Evolutionary conservation across 30 jellyfish, hydroid and myxozoan genomes (phyloP), one percentile per base, ranked within the genome.

Genomic region (Pelagia noctiluca): DNA sequence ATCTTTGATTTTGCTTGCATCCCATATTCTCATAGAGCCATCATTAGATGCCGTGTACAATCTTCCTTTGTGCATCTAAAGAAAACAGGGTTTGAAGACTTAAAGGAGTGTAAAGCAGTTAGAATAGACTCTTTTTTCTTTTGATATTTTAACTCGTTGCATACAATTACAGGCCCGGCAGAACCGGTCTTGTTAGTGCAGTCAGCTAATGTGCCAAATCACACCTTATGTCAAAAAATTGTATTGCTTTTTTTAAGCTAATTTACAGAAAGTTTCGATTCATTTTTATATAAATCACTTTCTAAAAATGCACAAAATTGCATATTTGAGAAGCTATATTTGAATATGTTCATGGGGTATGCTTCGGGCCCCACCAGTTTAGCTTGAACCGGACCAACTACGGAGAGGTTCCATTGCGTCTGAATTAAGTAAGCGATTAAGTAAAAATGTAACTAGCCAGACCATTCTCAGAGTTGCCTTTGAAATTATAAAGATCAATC

Each of bases 11-110:
- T 88, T 88, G 11, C 95, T 65, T 49, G 99, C 96, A 71, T 93
- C 97, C 99, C 99, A 93, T 13, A 93, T 49, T 48, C 97, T 85
- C n/a, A 93, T 74, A 24, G 90, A 62, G 11, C 99, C 99, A 80
- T 93, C 99, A 65, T 80, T 48, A 10, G 99, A 89, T 42, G 94
- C 99, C 5, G 99, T 87, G 90, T 87, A 93, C 35, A 93, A 71
- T 24, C 90, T 62, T 30, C 90, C 87, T 82, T 71, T 83, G 87
- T 48, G 54, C 13, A 88, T 54, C 98, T 92, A 47, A 71, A 2
- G 46, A 33, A n/a, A n/a, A 37, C 26, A 25, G 0, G 46, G 2
- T 67, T 30, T 34, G 32, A 2, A 28, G 50, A 12, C 28, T 22
- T 22, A 31, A 57, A 5, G 5, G 25, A 7, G 26, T 10, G 50